Evolutionary conservation across 2,113 vertebrate genomes (phyloP), one percentile per base, ranked within the genome.

Genomic region (Turnix velox): DNA sequence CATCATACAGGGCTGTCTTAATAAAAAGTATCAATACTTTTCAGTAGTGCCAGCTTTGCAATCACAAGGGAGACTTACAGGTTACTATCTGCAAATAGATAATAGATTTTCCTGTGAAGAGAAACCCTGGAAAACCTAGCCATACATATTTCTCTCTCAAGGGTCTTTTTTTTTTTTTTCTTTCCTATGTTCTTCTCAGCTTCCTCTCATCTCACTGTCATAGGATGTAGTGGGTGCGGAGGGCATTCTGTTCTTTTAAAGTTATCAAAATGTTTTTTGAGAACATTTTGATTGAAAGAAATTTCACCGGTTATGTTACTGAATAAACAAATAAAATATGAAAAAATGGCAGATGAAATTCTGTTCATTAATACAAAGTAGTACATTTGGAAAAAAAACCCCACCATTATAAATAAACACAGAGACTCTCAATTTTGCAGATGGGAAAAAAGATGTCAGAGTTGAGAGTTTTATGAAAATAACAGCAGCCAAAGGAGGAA

Each of bases 401-500:
- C 23, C 25, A 9, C 9, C 9, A 37, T 43, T 85, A 77, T 86
- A 88, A 93, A 92, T 88, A 92, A 90, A 71, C 54, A 61, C 33
- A 42, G 27, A 62, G 51, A 62, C 33, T 46, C 42, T 83, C 31
- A 84, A 12, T 92, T 49, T 30, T 77, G 43, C 59, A 86, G 68
- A 69, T 49, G 83, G 69, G 55, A 51, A 69, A 88, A 91, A 87
- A 87, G 59, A 74, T 66, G 27, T 69, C 59, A 87, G 58, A 28
- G 25, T 18, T 66, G 63, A 72, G 54, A 88, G 67, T 67, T 92
- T 83, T 62, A 62, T 73, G 83, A 90, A 88, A 92, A 69, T 62
- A 93, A 73, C 40, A 82, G 63, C 67, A 92, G 63, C 17, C 67
- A 90, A 93, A 96, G 80, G 80, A 88, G 67, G 75, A 96, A 92